phyloP scores from a whole-genome alignment of 2,113 vertebrate genomes.

The Xiphorhynchus elegans region DNA sequence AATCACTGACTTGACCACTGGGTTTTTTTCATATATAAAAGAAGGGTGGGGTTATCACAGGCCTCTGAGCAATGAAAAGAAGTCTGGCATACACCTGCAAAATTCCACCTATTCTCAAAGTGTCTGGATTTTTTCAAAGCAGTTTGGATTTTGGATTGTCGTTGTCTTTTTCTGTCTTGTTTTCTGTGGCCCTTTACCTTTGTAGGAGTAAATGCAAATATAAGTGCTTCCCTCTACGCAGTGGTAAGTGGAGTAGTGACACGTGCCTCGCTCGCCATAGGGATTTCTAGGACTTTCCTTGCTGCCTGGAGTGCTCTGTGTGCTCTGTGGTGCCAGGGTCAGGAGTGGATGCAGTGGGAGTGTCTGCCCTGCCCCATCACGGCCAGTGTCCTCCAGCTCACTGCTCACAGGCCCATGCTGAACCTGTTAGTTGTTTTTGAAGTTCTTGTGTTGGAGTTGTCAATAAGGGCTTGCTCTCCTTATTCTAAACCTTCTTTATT shows the following conservation, averaged over 20 bases:
- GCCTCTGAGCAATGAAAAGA: background rate
- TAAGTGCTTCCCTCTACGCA: fast-evolving
- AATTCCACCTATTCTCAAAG: background rate
- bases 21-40: background rate
- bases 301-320: fast-evolving
- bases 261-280: background rate
- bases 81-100: background rate
- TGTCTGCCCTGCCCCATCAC: background rate
- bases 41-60: background rate
- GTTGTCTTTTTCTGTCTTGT: background rate
- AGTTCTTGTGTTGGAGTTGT: background rate
- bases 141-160: background rate
- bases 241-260: background rate
- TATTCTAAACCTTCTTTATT: background rate
- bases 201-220: background rate
- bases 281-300: background rate
- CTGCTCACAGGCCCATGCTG: fast-evolving
- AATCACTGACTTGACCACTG: background rate
- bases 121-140: background rate
- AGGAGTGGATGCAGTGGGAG: background rate
- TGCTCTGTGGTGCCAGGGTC: background rate
- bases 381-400: background rate
- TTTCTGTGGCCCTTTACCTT: background rate
- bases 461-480: background rate
- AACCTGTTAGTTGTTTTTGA: background rate